phyloP scores from a whole-genome alignment of 2,113 vertebrate genomes.

The human region GRCh38 chrX:86172501-86173000 shows the following conservation, averaged over 20 bases:
- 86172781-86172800: neutral
- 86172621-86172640: neutral
- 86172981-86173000: neutral
- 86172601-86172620: neutral
- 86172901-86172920: neutral
- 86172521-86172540: neutral
- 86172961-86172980: neutral
- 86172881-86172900: neutral
- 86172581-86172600: constrained; percentile 15
- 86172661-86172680: neutral
- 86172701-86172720: neutral
- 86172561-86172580: neutral
- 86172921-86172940: neutral
- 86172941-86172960: constrained; percentile 34
- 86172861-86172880: neutral
- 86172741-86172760: neutral
- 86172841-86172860: constrained; percentile 27
- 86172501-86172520: constrained; percentile 33
- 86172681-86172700: neutral
- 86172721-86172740: neutral
- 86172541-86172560: neutral
- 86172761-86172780: neutral
- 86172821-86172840: neutral
- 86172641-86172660: neutral
- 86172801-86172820: neutral